Evolutionary conservation across 2,888 invertebrate species (phyloP).

Genomic region (Acanthosepion lycidas): DNA sequence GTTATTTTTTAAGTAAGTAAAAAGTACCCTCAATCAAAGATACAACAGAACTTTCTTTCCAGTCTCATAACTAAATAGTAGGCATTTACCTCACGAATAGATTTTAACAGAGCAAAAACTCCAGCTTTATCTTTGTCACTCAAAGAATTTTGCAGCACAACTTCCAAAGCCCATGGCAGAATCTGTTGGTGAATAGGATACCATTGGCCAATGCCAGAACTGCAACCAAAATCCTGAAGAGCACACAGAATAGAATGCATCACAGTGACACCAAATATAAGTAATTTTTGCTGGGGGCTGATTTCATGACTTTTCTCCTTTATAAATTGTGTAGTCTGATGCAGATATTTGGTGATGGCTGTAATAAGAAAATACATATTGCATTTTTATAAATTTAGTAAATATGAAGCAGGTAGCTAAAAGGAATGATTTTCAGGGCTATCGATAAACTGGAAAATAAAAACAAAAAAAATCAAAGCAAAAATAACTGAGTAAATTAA

Average conservation of each 20-base stretch:
- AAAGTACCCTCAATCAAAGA: too few relatives aligned
- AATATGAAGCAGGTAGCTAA: background rate
- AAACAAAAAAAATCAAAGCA: background rate
- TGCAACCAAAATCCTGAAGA: conserved; percentile 69
- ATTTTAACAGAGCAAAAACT: conserved; percentile 52
- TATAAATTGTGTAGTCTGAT: conserved; percentile 59
- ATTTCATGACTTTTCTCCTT: conserved; percentile 60
- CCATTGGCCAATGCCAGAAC: conserved; percentile 68
- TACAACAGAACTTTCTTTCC: too few relatives aligned
- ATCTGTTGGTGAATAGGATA: conserved; percentile 65
- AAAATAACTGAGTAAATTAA: too few relatives aligned
- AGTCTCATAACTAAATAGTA: conserved; percentile 52
- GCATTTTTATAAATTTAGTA: background rate
- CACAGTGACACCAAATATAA: conserved; percentile 66
- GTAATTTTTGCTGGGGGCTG: conserved; percentile 57
- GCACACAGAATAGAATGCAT: conserved; percentile 67
- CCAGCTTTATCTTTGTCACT: conserved; percentile 53
- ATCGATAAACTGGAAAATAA: background rate
- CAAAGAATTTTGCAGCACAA: conserved; percentile 55
- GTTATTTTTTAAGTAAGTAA: too few relatives aligned
- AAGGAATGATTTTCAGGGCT: background rate
- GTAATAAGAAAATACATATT: conserved; percentile 49
- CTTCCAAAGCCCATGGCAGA: conserved; percentile 59
- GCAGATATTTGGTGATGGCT: conserved; percentile 68
- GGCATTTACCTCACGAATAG: conserved; percentile 57